These are phyloP conservation scores for Dromius quadrimaculatus DNA, from an alignment of 2,888 invertebrate species.

Conservation along the genomic window DNA sequence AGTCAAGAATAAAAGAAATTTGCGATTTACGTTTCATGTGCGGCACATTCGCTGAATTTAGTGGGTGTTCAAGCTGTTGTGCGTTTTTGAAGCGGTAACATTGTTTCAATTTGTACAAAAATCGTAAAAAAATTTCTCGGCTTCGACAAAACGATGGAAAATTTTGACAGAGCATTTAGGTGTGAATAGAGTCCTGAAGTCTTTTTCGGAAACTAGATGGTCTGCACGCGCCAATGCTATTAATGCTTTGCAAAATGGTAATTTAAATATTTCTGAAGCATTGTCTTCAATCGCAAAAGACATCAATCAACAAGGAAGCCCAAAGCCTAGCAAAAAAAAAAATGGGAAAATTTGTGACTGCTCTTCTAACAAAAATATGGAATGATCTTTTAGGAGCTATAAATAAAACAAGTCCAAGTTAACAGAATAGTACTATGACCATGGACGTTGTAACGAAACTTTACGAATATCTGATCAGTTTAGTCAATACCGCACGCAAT, in stretches of 20 bases:
- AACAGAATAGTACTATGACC: constrained; percentile 38
- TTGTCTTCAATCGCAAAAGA: constrained; percentile 57
- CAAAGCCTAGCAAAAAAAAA: no score
- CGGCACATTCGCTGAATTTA: constrained; percentile 58
- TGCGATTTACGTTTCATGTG: constrained; percentile 56
- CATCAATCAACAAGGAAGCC: constrained; percentile 56
- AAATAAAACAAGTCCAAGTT: constrained; percentile 57
- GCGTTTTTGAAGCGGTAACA: background rate
- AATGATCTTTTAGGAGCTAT: no score
- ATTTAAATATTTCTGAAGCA: constrained; percentile 10
- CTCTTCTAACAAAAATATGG: no score
- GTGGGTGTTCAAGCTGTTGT: constrained; percentile 52
- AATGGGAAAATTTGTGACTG: no score
- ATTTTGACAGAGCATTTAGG: constrained; percentile 36
- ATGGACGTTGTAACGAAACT: constrained; percentile 52
- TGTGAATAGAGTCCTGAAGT: constrained; percentile 47
- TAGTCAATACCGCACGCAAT: constrained; percentile 38
- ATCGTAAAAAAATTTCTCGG: background rate
- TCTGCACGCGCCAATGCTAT: constrained; percentile 53
- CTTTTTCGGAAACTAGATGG: constrained; percentile 52
- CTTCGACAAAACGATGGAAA: background rate
- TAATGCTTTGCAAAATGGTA: constrained; percentile 44
- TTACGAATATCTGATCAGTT: constrained; percentile 41
- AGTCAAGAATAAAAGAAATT: constrained; percentile 55
- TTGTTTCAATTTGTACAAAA: background rate